A percentile compares a stretch with the other conserved stretches of the same genome.
phyloP scores from a whole-genome alignment of 2,888 invertebrate genomes.

The Torymus tubicola region DNA sequence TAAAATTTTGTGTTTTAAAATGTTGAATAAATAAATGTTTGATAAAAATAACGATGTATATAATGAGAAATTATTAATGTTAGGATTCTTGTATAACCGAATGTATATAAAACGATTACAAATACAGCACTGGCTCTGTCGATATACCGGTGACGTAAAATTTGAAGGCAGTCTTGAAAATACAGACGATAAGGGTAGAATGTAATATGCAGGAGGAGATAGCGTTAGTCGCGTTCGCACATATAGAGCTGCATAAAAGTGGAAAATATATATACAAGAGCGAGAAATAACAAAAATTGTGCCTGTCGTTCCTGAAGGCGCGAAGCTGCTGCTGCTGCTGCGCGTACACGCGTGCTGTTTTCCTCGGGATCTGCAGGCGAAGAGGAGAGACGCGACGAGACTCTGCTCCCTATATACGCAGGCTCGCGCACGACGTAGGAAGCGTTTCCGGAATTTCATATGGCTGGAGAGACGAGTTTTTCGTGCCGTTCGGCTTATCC shows the following conservation, averaged over 20 bases:
- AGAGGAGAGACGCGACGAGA: not conserved
- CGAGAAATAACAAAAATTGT: constrained; percentile 19
- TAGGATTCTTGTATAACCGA: too few relatives aligned
- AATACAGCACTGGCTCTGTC: too few relatives aligned
- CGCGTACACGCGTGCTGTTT: not conserved
- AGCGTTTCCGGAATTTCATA: constrained; percentile 28
- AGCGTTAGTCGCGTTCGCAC: too few relatives aligned
- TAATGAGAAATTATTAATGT: too few relatives aligned
- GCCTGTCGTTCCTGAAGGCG: constrained; percentile 1
- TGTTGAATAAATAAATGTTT: too few relatives aligned
- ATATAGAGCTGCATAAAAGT: not conserved
- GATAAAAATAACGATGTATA: too few relatives aligned
- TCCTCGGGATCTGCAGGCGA: not conserved
- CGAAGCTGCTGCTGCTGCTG: not conserved
- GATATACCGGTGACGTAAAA: too few relatives aligned
- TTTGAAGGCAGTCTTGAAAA: not conserved
- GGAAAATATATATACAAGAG: constrained; percentile 3
- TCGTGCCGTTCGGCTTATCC: not conserved
- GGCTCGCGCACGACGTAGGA: not conserved
- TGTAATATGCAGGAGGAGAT: not conserved
- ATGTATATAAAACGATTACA: too few relatives aligned
- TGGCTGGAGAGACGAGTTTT: constrained; percentile 30
- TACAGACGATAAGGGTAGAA: not conserved
- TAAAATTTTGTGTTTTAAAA: too few relatives aligned
- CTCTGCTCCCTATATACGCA: not conserved